Conservation (phyloP, 2,113 vertebrate species). For the Eidolon helvum region DNA sequence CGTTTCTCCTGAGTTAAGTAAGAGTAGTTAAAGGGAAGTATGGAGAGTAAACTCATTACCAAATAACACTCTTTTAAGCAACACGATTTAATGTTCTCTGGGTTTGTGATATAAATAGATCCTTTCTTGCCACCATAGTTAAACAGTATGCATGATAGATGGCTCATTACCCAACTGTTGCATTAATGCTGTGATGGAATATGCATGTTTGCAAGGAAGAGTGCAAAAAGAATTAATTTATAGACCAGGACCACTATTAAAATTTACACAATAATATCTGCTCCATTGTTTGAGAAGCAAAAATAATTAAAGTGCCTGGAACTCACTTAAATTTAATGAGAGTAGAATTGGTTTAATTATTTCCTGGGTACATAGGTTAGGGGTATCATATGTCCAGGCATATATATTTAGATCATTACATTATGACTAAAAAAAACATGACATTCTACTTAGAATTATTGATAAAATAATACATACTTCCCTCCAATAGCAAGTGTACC, state of each 20-base stretch:
- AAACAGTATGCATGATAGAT: slow-evolving; percentile 32
- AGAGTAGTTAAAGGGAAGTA: background rate
- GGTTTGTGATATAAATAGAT: slow-evolving; percentile 40
- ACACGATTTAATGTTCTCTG: slow-evolving; percentile 57
- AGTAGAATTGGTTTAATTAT: slow-evolving; percentile 50
- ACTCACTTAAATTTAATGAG: slow-evolving; percentile 71
- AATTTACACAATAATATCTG: slow-evolving; percentile 58
- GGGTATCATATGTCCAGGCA: background rate
- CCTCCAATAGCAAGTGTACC: background rate
- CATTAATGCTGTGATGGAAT: slow-evolving; percentile 28
- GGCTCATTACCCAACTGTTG: background rate
- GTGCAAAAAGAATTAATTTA: slow-evolving; percentile 54
- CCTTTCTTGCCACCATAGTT: background rate
- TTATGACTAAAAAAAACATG: slow-evolving; percentile 14
- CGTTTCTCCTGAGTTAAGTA: background rate
- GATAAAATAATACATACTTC: background rate
- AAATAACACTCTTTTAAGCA: slow-evolving; percentile 60
- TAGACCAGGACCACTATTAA: slow-evolving; percentile 42
- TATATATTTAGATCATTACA: slow-evolving; percentile 49
- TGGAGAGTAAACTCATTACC: background rate
- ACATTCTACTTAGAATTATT: background rate
- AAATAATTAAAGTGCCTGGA: slow-evolving; percentile 47
- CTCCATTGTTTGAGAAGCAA: slow-evolving; percentile 60
- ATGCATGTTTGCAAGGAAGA: slow-evolving; percentile 52
- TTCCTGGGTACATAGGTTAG: slow-evolving; percentile 35